Conservation (phyloP, 2,888 invertebrate genomes). For the Ctena decussata region DNA sequence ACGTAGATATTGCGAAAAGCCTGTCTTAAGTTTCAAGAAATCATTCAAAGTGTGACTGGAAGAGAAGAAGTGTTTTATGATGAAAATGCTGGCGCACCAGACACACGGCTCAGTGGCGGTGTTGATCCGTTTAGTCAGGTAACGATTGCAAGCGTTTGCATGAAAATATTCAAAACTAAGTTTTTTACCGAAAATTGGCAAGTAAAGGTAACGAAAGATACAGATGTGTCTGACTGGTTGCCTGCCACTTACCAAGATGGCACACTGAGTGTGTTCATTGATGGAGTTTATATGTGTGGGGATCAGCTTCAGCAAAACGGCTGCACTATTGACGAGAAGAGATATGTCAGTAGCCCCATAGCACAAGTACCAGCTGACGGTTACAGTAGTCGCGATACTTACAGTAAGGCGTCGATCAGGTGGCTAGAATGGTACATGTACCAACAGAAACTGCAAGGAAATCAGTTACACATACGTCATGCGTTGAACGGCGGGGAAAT, state of each 20-base stretch:
- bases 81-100: neutral
- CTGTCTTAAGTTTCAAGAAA: neutral
- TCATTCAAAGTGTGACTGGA: neutral
- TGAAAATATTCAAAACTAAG: conserved; percentile 2
- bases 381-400: neutral
- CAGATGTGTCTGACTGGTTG: neutral
- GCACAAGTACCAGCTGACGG: neutral
- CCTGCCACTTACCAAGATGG: neutral
- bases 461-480: no score
- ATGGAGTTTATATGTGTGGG: neutral
- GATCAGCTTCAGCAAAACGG: neutral
- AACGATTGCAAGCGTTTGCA: conserved; percentile 11
- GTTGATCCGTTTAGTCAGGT: conserved; percentile 23
- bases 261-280: neutral
- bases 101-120: neutral
- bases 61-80: neutral
- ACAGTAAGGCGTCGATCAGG: neutral
- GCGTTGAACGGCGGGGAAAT: no score
- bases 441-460: no score
- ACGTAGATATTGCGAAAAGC: neutral
- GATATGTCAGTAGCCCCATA: neutral
- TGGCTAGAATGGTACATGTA: neutral
- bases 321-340: neutral
- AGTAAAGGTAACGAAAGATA: neutral
- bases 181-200: neutral